Base-by-base conservation (phyloP, 2,797 vertebrate species). In the Esox lucius region DNA sequence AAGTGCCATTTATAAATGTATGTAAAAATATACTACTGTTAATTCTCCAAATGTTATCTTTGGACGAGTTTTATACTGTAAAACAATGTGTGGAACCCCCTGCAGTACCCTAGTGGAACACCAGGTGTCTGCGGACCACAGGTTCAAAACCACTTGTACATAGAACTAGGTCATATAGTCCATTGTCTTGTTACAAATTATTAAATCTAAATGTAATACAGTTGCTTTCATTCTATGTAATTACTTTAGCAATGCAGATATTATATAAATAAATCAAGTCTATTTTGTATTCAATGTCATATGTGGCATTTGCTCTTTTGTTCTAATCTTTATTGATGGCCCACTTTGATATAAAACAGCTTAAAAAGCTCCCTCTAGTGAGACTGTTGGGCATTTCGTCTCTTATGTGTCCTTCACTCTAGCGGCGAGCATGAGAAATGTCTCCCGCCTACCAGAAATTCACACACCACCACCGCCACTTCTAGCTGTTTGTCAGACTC, bases 371-470 rank as follows among this genome's bases (percentile, higher is more conserved):
- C 90, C 91, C 89, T 88, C 90, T 87, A 84, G 87, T 84, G 93
- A 91, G 72, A 86, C 79, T 74, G 89, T 90, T 85, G 80, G 79
- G 83, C 81, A 76, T 86, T 12, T 82, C 75, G 83, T 75, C 81
- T 85, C 85, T 89, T 82, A 78, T 86, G 84, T 85, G 80, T 79
- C 85, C 86, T 89, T 89, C 88, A 75, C 89, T 84, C 92, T 92
- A 89, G 92, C 85, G 92, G 89, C 31, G 87, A 88, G 78, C 79
- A 87, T 75, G 90, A 88, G 92, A 87, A 92, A 81, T 86, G 91
- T 91, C 91, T 94, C 93, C 93, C 93, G 93, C 93, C 93, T 93
- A 90, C 91, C 84, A 85, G 82, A 85, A 71, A 73, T 87, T 84
- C 89, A 86, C 86, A 65, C 86, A 85, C 81, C 85, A 70, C 73